phyloP scores from a whole-genome alignment of 2,888 invertebrate genomes.

The Erannis defoliaria region DNA sequence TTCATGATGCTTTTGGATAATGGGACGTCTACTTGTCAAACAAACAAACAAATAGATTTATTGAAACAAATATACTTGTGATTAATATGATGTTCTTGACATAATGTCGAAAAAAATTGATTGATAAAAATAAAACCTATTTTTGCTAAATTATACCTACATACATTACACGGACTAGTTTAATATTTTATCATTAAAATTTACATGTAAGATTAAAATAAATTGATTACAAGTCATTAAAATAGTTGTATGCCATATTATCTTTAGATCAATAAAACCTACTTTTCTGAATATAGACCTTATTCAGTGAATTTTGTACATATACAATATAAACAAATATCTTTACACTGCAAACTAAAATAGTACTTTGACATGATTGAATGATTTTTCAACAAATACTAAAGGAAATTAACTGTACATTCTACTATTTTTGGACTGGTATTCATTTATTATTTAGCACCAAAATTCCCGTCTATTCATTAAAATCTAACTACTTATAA shows the following conservation, averaged over 20 bases:
- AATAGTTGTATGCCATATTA: conserved; percentile 17
- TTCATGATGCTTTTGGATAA: neutral
- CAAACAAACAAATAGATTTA: too few relatives aligned
- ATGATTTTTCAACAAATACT: neutral
- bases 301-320: neutral
- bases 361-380: too few relatives aligned
- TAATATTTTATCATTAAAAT: conserved; percentile 28
- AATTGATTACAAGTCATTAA: conserved; percentile 23
- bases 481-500: conserved; percentile 68
- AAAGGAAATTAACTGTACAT: conserved; percentile 38
- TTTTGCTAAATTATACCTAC: conserved; percentile 9
- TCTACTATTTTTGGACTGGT: conserved; percentile 68
- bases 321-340: neutral
- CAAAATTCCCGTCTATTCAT: conserved; percentile 78
- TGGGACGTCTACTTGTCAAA: neutral
- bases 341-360: neutral
- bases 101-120: neutral
- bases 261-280: neutral
- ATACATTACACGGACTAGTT: conserved; percentile 30
- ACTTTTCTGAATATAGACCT: conserved; percentile 5
- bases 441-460: conserved; percentile 75
- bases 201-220: conserved; percentile 22
- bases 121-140: conserved; percentile 22
- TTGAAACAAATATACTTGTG: neutral
- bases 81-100: neutral